These are phyloP conservation scores for Spinus olivaceus DNA, from an alignment of 2,797 vertebrate species.

Conservation along the genomic window DNA sequence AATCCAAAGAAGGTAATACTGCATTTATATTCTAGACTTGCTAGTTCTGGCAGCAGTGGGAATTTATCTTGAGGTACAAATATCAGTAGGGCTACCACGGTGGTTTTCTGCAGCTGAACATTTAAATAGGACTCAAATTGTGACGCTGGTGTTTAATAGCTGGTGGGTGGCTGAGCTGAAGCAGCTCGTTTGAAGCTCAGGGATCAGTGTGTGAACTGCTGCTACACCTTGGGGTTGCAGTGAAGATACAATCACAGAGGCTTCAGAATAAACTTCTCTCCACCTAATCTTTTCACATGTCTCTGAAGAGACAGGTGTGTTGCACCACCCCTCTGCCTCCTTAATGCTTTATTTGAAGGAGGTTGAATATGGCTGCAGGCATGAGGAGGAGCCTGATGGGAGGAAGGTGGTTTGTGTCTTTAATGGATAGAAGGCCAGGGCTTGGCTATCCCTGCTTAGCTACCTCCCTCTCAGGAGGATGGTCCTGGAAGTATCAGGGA, in stretches of 20 bases:
- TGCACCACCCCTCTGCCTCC: neutral
- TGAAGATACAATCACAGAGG: constrained; percentile 37
- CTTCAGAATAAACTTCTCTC: constrained; percentile 44
- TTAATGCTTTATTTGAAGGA: neutral
- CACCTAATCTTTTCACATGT: constrained; percentile 12
- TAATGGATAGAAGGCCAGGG: neutral
- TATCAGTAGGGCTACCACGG: neutral
- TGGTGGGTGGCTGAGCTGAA: constrained; percentile 53
- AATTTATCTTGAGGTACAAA: neutral
- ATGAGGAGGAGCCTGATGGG: neutral
- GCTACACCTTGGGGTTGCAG: constrained; percentile 44
- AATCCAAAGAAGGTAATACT: neutral
- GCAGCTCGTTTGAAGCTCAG: constrained; percentile 7
- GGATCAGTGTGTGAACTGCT: neutral
- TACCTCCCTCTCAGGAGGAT: neutral
- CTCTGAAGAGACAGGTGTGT: constrained; percentile 40
- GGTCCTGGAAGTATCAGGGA: neutral
- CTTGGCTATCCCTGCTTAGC: neutral
- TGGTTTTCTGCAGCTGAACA: constrained; percentile 23
- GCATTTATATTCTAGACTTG: neutral
- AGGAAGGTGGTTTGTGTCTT: neutral
- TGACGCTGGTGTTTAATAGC: neutral
- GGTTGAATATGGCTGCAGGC: neutral
- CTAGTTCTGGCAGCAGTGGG: neutral
- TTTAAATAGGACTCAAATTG: neutral